Evolutionary conservation across 2,888 invertebrate species (phyloP), one percentile per base, ranked within the genome.

Genomic region (Anaspis maculata): DNA sequence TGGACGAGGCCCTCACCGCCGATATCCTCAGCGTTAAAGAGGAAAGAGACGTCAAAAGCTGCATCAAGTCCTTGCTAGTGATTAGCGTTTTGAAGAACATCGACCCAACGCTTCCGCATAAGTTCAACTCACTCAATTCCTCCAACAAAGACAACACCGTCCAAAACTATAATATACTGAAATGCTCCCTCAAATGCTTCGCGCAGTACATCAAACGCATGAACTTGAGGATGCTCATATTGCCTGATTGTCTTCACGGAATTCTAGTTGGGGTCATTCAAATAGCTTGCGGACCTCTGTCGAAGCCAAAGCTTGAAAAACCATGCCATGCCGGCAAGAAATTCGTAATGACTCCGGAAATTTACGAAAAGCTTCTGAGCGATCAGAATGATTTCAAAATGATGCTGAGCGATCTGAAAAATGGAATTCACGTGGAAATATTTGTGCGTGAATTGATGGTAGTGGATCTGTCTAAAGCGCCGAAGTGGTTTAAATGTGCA

Each of bases 391-490:
- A 67, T 35, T 80, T 77, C 59, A 48, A 61, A 27, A 40, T 46
- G 13, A 56, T 69, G 32, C 69, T 83, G 49, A 54, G 69, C 24
- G 52, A 68, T 42, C 60, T 83, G 28, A 62, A 75, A 9, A 56
- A 55, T 12, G 71, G 70, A 34, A 72, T 76, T 34, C 77, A 77
- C 46, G 76, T 74, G 50, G 71, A 75, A 13, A 59, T 71, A 27
- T 64, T 81, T 16, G 75, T 84, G 53, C 77, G 76, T 52, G 81
- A 84, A 57, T 66, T 83, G n/a, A 69, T 85, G 63, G 66, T 79
- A 25, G 65, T 85, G 19, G 74, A 75, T 50, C 72, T 72, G 56
- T 60, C 56, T 33, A 64, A 69, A 19, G 68, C 73, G 13, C 81
- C 81, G 2, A 54, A 52, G 7, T 84, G 83, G 78, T 70, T 82